phyloP scores from a whole-genome alignment of 2,797 vertebrate species.

The Sylvia borin region DNA sequence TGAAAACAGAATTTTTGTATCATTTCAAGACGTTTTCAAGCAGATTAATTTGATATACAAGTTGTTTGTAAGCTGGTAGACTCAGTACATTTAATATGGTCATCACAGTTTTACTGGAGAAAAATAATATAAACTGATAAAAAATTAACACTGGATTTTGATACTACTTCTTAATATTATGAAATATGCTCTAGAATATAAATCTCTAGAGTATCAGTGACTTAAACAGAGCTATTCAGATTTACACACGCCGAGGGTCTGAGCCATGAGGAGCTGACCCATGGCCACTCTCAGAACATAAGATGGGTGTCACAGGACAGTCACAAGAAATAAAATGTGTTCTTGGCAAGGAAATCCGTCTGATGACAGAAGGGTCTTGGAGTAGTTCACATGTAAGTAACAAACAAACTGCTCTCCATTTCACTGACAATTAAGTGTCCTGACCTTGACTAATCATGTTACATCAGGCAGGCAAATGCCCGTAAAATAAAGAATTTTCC shows the following conservation, averaged over 20 bases:
- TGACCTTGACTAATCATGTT: conserved; percentile 2
- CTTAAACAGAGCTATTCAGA: background rate
- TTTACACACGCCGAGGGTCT: background rate
- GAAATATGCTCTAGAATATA: background rate
- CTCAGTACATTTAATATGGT: background rate
- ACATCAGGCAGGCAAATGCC: background rate
- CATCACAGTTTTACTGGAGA: background rate
- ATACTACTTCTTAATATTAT: background rate
- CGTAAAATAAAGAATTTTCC: background rate
- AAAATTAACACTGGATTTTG: background rate
- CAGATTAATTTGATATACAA: background rate
- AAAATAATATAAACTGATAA: background rate
- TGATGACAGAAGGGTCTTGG: conserved; percentile 21
- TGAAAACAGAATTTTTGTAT: background rate
- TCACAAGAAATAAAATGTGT: conserved; percentile 11
- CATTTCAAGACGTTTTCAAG: background rate
- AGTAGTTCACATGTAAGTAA: conserved; percentile 8
- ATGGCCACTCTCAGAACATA: background rate
- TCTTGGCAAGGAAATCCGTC: conserved; percentile 6
- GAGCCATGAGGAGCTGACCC: background rate
- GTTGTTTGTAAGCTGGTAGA: background rate
- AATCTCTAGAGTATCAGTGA: background rate
- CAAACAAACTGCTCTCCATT: conserved; percentile 18
- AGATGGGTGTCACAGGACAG: background rate
- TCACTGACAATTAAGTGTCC: conserved; percentile 18